Base-by-base conservation (phyloP, 2,888 invertebrate genomes). In the Branchipolynoe longqiensis region DNA sequence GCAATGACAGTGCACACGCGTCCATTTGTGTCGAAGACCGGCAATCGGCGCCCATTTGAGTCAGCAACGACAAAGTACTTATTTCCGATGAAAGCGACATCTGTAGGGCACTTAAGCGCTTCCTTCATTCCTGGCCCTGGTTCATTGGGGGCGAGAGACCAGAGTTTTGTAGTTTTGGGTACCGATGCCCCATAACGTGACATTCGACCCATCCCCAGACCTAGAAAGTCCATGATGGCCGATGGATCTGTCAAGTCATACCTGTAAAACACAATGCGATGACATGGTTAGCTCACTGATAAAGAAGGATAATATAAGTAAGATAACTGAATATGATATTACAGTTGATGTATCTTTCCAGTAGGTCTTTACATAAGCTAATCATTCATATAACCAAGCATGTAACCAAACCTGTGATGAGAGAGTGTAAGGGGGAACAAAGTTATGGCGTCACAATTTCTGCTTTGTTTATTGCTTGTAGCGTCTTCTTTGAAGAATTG, bases 21-120 rank as follows among this genome's bases (percentile, higher is more conserved):
- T 1, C 84, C 86, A 0, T 73, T n/a, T n/a, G 81, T 38, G 82
- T 87, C 85, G 41, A 83, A 85, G 6, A 88, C 48, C 0, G 74
- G 64, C 4, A 88, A 56, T 22, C 84, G 40, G 62, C 88, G 88
- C 0, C 82, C 87, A 2, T 83, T 87, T 6, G 87, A 88, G 58
- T 88, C 88, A 12, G 87, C 87, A 1, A 88, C 88, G 8, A 85
- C 73, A 84, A 88, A 87, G 38, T 48, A 64, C 31, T 78, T 64
- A 8, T 40, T 41, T 31, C 40, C 82, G n/a, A 88, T 54, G 78
- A 86, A 88, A 38, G 84, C 83, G 3, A 88, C 87, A 74, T 87
- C 88, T 25, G 82, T 41, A 3, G 87, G 87, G 28, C 56, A 36
- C 18, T 73, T 33, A 22, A 87, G 54, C 3, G 69, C 69, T 18